Evolutionary conservation across 2,888 invertebrate genomes (phyloP), one percentile per base, ranked within the genome.

Genomic region (Glaucopsyche alexis): DNA sequence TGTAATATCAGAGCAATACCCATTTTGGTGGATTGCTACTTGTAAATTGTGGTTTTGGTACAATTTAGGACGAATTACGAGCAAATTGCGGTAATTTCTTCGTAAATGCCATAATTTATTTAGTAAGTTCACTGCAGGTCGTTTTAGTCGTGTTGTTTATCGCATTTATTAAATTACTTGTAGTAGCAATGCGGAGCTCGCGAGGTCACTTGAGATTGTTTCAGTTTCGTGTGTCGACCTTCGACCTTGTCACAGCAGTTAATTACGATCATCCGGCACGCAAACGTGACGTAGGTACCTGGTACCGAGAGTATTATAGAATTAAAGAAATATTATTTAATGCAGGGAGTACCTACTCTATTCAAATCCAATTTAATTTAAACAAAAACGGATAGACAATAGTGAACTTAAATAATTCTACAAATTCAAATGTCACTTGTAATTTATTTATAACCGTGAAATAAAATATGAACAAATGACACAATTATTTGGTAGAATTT

Each of bases 1-100:
- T 75, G 73, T 76, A 84, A 82, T 80, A 79, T 81, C 79, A 81
- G 79, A 81, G 60, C 77, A 77, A 78, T 75, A 67, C 73, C 72
- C 75, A 66, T 60, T 72, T 74, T 73, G 74, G 73, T 67, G 77
- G 76, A 78, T 81, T 82, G 82, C 83, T 83, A 81, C 84, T 84
- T 79, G 78, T 81, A 5, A 55, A 29, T 52, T 50, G 4, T 8
- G 0, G 29, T 29, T 29, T 47, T 11, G 47, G 0, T 13, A 47
- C 9, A 8, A 47, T 55, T 42, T 66, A 29, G 66, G n/a, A n/a
- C 8, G 8, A 19, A 19, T 19, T 29, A 55, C 52, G 52, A 52
- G n/a, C 1, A 42, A 9, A n/a, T 52, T 52, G 16, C 1, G 16
- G 52, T 0, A 9, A 19, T 52, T 52, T n/a, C n/a, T 16, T 52